phyloP scores from a whole-genome alignment of 2,888 invertebrate genomes.

The Phasia obesa region DNA sequence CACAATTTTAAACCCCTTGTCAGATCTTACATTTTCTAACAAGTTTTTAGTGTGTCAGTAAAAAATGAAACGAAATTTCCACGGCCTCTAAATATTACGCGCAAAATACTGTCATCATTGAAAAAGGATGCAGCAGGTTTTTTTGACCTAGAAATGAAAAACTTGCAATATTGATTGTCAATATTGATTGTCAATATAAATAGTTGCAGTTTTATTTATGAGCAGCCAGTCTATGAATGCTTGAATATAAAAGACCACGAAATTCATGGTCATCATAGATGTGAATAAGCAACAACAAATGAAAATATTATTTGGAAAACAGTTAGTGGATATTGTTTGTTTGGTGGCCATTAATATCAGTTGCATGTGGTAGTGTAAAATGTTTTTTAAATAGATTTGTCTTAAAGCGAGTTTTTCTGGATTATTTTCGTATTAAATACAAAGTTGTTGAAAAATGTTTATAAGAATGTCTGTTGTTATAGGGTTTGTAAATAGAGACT shows the following conservation, averaged over 20 bases:
- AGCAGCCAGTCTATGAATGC: slow-evolving; percentile 8
- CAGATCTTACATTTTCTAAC: slow-evolving; percentile 32
- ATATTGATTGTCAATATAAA: slow-evolving; percentile 3
- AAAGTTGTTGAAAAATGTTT: background rate
- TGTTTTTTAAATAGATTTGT: background rate
- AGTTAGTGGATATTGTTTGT: background rate
- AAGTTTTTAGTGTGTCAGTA: slow-evolving; percentile 41
- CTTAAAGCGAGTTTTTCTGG: slow-evolving; percentile 30
- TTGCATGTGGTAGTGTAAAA: slow-evolving; percentile 21
- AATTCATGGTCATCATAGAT: slow-evolving; percentile 32
- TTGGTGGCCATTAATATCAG: background rate
- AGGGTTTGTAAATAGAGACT: too few species aligned
- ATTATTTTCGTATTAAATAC: background rate
- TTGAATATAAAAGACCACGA: background rate
- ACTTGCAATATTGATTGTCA: background rate
- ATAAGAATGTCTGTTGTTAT: background rate
- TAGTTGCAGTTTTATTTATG: background rate
- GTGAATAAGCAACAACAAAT: background rate
- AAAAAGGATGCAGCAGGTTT: slow-evolving; percentile 35
- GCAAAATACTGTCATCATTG: background rate
- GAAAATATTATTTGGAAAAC: background rate
- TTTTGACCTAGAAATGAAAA: slow-evolving; percentile 32
- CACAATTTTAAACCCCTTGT: background rate
- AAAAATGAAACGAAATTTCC: slow-evolving; percentile 27
- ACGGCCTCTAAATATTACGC: slow-evolving; percentile 24